phyloP scores from a whole-genome alignment of 2,797 vertebrate species.

The Phrynocephalus forsythii region DNA sequence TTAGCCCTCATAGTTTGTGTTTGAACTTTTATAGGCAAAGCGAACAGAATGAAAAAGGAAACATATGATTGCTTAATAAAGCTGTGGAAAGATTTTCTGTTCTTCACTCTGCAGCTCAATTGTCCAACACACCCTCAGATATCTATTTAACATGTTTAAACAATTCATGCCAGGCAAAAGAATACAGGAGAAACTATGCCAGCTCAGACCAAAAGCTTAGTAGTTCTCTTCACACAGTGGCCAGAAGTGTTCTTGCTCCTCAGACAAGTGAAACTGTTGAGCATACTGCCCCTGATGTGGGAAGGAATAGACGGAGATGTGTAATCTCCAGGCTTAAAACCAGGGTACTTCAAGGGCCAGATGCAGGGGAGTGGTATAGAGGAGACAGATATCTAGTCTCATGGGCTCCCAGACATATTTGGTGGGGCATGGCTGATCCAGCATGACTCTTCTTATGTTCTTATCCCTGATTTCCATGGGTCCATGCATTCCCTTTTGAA shows the following conservation, averaged over 20 bases:
- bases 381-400: too few relatives aligned
- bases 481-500: not conserved
- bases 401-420: too few relatives aligned
- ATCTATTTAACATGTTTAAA: conserved; percentile 36
- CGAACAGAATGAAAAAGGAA: conserved; percentile 44
- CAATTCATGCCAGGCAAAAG: not conserved
- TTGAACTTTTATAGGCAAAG: conserved; percentile 55
- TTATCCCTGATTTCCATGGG: not conserved
- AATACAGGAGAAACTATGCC: not conserved
- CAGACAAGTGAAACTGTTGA: too few relatives aligned
- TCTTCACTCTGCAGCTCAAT: conserved; percentile 35
- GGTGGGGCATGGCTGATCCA: too few relatives aligned
- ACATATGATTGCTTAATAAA: not conserved
- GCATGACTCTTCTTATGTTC: too few relatives aligned
- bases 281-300: not conserved
- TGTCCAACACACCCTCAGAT: conserved; percentile 54
- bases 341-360: too few relatives aligned
- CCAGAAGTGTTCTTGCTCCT: not conserved
- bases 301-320: not conserved
- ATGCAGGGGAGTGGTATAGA: too few relatives aligned
- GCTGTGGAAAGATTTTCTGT: conserved; percentile 21
- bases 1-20: conserved; percentile 44
- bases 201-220: not conserved
- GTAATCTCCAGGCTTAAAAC: too few relatives aligned
- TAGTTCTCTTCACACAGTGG: not conserved